Conservation (phyloP, 2,113 vertebrate species). For the Notarius quadriscutis region DNA sequence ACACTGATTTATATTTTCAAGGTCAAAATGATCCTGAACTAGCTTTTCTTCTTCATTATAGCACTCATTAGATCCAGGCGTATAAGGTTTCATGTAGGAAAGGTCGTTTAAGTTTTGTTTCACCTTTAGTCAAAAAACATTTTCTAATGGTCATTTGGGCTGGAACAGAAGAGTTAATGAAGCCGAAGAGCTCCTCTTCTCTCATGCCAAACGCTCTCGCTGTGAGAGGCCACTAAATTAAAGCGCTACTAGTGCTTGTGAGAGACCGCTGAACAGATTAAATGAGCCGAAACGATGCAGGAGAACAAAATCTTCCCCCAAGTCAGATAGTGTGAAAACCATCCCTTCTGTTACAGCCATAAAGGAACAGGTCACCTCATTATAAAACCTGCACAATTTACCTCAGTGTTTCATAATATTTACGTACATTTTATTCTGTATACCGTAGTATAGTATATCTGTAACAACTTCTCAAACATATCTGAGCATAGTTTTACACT, state of each 20-base stretch:
- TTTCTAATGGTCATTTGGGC: neutral
- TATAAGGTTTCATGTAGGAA: neutral
- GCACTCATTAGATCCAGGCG: neutral
- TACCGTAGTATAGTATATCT: neutral
- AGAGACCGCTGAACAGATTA: neutral
- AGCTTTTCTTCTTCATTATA: neutral
- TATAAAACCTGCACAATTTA: neutral
- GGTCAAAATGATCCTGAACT: neutral
- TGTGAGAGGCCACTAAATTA: neutral
- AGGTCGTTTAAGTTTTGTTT: neutral
- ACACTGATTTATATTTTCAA: neutral
- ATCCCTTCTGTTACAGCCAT: neutral
- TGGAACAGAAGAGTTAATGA: constrained; percentile 21
- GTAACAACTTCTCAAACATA: neutral
- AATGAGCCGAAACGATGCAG: constrained; percentile 4
- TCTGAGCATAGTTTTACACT: neutral
- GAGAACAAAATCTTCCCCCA: neutral
- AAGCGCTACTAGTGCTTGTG: neutral
- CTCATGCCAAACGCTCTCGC: neutral
- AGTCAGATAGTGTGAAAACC: neutral
- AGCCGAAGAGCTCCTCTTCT: neutral
- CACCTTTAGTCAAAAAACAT: neutral
- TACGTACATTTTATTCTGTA: neutral
- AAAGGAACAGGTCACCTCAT: neutral
- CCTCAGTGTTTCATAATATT: neutral